Evolutionary conservation across 2,113 vertebrate species (phyloP).

Genomic region (Psophia crepitans): DNA sequence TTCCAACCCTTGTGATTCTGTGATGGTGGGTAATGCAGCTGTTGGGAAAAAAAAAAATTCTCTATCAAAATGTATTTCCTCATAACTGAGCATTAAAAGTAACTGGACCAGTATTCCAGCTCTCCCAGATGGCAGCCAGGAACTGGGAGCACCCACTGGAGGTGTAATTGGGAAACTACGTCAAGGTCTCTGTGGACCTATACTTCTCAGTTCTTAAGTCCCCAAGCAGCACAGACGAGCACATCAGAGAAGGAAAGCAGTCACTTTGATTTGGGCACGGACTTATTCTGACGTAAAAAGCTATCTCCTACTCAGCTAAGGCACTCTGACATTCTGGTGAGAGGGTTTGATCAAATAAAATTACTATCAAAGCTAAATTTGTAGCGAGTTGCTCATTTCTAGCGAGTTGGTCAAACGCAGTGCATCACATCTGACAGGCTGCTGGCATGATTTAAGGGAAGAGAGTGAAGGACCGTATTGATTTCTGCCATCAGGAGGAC

Average conservation of each 20-base stretch:
- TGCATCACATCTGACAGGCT: background rate
- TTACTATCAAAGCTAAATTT: background rate
- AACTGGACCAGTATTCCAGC: background rate
- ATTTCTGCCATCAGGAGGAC: background rate
- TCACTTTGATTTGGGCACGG: background rate
- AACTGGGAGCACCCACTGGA: background rate
- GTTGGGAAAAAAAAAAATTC: background rate
- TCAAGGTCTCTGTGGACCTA: background rate
- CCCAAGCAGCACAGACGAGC: background rate
- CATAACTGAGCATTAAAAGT: rapidly evolving
- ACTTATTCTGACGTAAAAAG: background rate
- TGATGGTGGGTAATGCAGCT: background rate
- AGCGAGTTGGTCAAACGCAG: background rate
- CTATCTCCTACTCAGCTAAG: background rate
- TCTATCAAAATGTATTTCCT: background rate
- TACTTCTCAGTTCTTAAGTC: background rate
- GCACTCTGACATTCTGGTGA: background rate
- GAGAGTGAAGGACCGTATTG: background rate
- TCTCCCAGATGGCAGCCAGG: background rate
- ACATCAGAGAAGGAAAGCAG: background rate
- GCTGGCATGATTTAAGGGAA: background rate
- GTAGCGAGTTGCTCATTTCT: background rate
- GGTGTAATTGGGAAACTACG: background rate
- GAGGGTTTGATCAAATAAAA: background rate
- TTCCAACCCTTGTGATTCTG: too few relatives aligned